These are phyloP conservation scores for Burhinus oedicnemus DNA, from an alignment of 2,113 vertebrate species.

Conservation along the genomic window DNA sequence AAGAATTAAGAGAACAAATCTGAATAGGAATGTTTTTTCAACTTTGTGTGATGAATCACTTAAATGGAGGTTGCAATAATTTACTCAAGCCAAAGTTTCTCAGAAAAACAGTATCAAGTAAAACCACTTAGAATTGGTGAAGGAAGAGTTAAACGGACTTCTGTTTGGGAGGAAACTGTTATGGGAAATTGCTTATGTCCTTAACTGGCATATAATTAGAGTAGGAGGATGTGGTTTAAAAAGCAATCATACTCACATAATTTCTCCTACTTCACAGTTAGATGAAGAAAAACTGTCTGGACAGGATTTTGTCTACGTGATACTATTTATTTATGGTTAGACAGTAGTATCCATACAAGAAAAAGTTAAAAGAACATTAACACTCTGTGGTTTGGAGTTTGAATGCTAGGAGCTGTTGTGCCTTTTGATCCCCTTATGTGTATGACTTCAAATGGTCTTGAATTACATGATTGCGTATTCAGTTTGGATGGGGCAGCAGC, in stretches of 20 bases:
- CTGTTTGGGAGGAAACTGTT: not conserved
- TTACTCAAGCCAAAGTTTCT: not conserved
- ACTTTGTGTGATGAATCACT: not conserved
- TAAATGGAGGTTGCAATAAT: not conserved
- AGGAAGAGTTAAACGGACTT: not conserved
- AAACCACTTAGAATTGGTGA: not conserved
- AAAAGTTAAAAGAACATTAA: not conserved
- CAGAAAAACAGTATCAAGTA: not conserved
- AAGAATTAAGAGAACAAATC: not conserved
- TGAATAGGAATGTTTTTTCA: not conserved
- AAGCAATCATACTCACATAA: not conserved
- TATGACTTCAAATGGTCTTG: not conserved
- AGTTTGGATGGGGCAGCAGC: not conserved
- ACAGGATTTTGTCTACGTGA: not conserved
- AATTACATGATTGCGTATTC: not conserved
- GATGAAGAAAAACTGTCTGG: not conserved
- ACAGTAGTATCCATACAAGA: not conserved
- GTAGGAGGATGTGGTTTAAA: not conserved
- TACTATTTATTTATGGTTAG: not conserved
- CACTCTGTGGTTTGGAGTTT: not conserved
- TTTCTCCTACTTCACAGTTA: not conserved
- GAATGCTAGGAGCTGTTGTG: not conserved
- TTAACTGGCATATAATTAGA: slow-evolving; percentile 7
- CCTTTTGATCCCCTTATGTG: not conserved
- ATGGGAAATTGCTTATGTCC: not conserved